Conservation (phyloP, 2,113 vertebrate species). For the Aspidoscelis tigris region DNA sequence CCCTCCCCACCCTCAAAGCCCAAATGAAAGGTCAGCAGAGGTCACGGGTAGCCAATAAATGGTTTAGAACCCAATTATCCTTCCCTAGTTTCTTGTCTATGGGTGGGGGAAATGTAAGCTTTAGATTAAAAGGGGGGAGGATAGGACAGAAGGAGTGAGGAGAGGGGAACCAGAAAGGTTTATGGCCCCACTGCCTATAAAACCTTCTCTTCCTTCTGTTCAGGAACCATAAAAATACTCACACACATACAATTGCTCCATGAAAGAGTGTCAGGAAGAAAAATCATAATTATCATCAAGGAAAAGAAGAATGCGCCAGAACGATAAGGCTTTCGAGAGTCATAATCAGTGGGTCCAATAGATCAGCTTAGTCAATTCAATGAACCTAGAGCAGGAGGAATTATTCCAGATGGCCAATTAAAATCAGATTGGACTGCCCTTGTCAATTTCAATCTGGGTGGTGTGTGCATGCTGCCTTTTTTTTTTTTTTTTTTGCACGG, state of each 20-base stretch:
- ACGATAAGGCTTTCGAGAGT: conserved; percentile 12
- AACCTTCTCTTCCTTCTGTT: conserved; percentile 89
- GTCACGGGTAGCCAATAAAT: conserved; percentile 90
- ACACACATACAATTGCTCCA: conserved; percentile 69
- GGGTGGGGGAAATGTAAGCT: conserved; percentile 37
- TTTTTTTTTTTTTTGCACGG: not conserved
- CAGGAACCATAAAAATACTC: conserved; percentile 88
- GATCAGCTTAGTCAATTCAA: conserved; percentile 21
- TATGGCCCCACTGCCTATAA: conserved; percentile 94
- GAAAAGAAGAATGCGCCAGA: not conserved
- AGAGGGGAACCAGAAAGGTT: conserved; percentile 82
- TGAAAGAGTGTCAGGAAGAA: conserved; percentile 79
- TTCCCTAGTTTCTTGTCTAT: conserved; percentile 84
- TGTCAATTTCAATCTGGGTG: conserved; percentile 25
- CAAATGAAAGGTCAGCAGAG: conserved; percentile 71
- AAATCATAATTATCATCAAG: conserved; percentile 66
- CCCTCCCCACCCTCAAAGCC: conserved; percentile 38
- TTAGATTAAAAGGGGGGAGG: conserved; percentile 73
- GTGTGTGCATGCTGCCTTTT: conserved; percentile 47
- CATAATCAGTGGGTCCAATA: not conserved
- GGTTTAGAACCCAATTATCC: conserved; percentile 89
- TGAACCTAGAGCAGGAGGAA: conserved; percentile 19
- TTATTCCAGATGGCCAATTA: conserved; percentile 38
- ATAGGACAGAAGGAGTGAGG: conserved; percentile 19
- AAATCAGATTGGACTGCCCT: conserved; percentile 40